phyloP scores from a whole-genome alignment of 2,797 vertebrate genomes.

The Acomys russatus region DNA sequence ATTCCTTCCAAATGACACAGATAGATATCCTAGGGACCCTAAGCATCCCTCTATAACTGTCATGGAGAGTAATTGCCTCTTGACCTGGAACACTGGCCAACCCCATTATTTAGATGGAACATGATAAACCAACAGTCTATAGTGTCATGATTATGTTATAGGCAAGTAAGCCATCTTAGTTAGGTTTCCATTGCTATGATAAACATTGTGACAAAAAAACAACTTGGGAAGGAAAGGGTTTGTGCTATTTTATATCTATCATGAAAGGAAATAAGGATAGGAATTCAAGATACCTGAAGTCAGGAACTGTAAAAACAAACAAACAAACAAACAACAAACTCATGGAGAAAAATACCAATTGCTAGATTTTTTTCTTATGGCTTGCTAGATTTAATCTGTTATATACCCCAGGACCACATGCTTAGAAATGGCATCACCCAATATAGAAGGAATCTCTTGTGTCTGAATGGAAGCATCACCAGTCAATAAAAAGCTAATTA shows the following conservation, averaged over 20 bases:
- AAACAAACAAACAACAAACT: no score
- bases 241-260: not conserved
- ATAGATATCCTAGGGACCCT: not conserved
- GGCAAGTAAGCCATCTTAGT: not conserved
- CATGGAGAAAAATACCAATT: not conserved
- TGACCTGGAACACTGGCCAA: not conserved
- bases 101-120: not conserved
- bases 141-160: not conserved
- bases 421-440: not conserved
- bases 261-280: not conserved
- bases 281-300: not conserved
- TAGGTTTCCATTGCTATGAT: not conserved
- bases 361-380: not conserved
- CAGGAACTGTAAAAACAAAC: not conserved
- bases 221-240: not conserved
- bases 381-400: not conserved
- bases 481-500: no score
- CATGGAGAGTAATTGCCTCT: not conserved
- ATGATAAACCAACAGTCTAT: not conserved
- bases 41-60: not conserved
- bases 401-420: not conserved
- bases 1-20: not conserved
- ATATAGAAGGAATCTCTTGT: no score
- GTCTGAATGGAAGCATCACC: no score
- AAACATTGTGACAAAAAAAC: not conserved